Percentiles rank a stretch among this genome's conserved stretches.
These are phyloP conservation scores for Oryctolagus cuniculus DNA, from an alignment of 2,113 vertebrate species.

Conservation along the genomic window DNA sequence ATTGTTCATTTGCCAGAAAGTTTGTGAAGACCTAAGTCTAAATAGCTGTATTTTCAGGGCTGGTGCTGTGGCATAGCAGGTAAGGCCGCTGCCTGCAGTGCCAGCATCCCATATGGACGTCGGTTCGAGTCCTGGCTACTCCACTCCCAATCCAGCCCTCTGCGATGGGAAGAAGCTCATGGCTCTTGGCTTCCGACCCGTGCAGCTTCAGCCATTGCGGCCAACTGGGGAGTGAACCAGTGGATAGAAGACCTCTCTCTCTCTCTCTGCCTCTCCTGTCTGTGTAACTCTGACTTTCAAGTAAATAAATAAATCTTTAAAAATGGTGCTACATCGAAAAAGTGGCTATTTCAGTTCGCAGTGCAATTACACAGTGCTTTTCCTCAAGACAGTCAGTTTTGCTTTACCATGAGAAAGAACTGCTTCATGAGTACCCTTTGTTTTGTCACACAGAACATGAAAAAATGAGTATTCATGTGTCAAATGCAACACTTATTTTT, in stretches of 20 bases:
- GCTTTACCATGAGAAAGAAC: neutral
- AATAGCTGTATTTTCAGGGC: neutral
- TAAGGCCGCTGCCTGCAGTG: too few species aligned
- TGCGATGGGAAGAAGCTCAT: neutral
- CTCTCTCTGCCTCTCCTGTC: too few species aligned
- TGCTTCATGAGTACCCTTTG: neutral
- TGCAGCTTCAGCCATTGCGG: too few species aligned
- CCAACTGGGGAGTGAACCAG: too few species aligned
- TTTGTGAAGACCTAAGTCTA: neutral
- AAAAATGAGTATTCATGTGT: neutral
- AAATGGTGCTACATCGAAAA: neutral
- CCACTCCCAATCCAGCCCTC: too few species aligned
- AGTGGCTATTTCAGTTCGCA: neutral
- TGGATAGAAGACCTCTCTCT: too few species aligned
- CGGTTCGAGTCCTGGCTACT: too few species aligned
- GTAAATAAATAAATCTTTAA: too few species aligned
- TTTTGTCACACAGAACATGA: neutral
- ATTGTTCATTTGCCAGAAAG: conserved; percentile 15
- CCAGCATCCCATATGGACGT: too few species aligned
- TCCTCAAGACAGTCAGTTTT: neutral
- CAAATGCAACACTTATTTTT: conserved; percentile 7
- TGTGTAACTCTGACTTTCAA: too few species aligned
- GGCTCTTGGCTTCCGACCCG: too few species aligned
- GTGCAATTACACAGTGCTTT: neutral
- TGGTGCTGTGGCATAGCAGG: neutral